phyloP scores from a whole-genome alignment of 2,888 invertebrate species.

The Troides aeacus region DNA sequence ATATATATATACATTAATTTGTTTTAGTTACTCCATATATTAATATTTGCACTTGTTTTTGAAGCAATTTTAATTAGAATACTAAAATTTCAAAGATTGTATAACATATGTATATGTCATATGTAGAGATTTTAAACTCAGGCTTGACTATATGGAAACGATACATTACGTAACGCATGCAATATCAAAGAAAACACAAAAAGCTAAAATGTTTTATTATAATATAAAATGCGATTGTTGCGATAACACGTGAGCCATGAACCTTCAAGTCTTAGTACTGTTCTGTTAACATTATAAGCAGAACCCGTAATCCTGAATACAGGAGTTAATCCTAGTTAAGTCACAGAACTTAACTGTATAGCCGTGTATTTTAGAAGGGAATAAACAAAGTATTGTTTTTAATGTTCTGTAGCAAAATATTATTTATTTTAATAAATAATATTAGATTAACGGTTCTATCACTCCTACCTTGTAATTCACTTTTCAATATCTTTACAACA shows the following conservation, averaged over 20 bases:
- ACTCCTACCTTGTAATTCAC: not conserved
- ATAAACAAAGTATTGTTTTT: too few species aligned
- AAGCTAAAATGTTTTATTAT: conserved; percentile 49
- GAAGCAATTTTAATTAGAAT: conserved; percentile 16
- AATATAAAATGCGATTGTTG: conserved; percentile 50
- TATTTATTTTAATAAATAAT: too few species aligned
- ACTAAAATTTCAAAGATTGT: not conserved
- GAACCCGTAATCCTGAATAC: not conserved
- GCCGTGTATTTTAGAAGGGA: too few species aligned
- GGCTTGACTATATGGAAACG: conserved; percentile 42
- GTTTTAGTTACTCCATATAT: not conserved
- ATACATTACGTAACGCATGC: conserved; percentile 54
- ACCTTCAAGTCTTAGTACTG: conserved; percentile 54
- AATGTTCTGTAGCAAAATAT: too few species aligned
- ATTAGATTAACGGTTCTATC: too few species aligned
- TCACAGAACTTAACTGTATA: too few species aligned
- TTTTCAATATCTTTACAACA: not conserved
- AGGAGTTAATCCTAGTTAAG: too few species aligned
- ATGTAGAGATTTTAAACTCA: conserved; percentile 58
- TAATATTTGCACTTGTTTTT: conserved; percentile 24
- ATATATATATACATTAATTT: not conserved
- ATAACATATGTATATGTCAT: not conserved
- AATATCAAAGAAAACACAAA: conserved; percentile 49
- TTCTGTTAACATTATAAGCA: conserved; percentile 48
- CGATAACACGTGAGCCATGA: conserved; percentile 40